Base-by-base conservation (phyloP, 2,113 vertebrate species). In the Oreochromis tanganicae region DNA sequence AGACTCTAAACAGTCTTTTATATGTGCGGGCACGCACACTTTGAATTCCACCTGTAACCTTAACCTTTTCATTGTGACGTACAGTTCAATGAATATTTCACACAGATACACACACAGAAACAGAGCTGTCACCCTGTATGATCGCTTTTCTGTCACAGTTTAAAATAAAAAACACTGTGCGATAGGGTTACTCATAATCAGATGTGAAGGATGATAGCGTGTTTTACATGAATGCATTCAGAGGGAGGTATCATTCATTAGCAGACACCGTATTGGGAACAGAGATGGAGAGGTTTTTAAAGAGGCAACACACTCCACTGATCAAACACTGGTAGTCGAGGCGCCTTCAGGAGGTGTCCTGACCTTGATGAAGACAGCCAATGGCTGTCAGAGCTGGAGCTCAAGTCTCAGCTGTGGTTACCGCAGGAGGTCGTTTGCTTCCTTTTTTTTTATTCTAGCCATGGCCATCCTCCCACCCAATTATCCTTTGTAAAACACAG, bases 311-410 rank as follows among this genome's bases (percentile, higher is more conserved):
- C 75, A 57, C 63, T 81, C 61, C 63, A 57, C 85, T 93, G 90
- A 93, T 91, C 86, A 90, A 92, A 87, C 90, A 24, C 86, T 82
- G 87, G 91, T 82, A 85, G 80, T 79, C 3, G 2, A 48, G 56
- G 57, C 1, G 3, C 85, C 90, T 92, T 34, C 75, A 89, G 91
- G 78, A 89, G 46, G 78, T 68, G 82, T 88, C 32, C 59, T 89
- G 89, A 94, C 91, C 94, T 91, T 90, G 79, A 85, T 48, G 86
- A 87, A 82, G 86, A 75, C 81, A 85, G 29, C 38, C 68, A 57
- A 56, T 90, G 21, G 36, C 75, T 80, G 75, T 93, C 66, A 87
- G 41, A 89, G 81, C 50, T 50, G n/a, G 4, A 83, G 63, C 79
- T 83, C 16, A 61, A 56, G 36, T 50, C 73, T 84, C 63, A 54